A percentile compares a stretch with the other conserved stretches of the same genome.
Conservation (phyloP, 1,140 invertebrate genomes). For the Hestina assimilis region DNA sequence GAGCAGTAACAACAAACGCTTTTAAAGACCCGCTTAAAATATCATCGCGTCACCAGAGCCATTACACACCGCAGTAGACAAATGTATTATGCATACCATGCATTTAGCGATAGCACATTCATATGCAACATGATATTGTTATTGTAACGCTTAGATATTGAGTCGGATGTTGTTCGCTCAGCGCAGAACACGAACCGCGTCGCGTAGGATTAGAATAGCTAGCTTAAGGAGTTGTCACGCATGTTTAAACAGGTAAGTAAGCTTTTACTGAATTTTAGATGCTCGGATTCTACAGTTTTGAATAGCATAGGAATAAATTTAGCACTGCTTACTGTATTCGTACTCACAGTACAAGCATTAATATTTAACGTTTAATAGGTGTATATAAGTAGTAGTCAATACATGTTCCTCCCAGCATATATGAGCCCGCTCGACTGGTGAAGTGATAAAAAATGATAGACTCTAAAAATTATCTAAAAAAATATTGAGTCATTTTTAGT, state of each 20-base stretch:
- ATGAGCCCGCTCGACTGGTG: no score
- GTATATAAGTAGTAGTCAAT: no score
- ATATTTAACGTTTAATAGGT: no score
- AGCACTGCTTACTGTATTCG: no score
- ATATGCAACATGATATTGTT: constrained; percentile 22
- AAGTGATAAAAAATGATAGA: no score
- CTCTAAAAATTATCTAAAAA: no score
- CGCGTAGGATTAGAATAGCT: not conserved
- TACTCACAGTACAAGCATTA: no score
- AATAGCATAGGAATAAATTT: not conserved
- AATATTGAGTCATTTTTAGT: no score
- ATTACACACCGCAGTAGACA: constrained; percentile 44
- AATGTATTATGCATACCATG: constrained; percentile 54
- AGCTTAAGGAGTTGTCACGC: not conserved
- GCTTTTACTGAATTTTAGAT: not conserved
- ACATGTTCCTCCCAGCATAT: no score
- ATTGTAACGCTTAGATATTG: constrained; percentile 8
- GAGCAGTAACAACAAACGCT: no score
- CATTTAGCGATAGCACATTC: constrained; percentile 40
- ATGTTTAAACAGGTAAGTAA: not conserved
- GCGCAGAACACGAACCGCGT: not conserved
- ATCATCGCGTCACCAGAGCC: not conserved
- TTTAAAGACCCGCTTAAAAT: not conserved
- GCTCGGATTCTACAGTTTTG: not conserved
- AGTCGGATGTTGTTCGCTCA: not conserved